phyloP scores from a whole-genome alignment of 2,888 invertebrate species.

The Caenorhabditis afra region DNA sequence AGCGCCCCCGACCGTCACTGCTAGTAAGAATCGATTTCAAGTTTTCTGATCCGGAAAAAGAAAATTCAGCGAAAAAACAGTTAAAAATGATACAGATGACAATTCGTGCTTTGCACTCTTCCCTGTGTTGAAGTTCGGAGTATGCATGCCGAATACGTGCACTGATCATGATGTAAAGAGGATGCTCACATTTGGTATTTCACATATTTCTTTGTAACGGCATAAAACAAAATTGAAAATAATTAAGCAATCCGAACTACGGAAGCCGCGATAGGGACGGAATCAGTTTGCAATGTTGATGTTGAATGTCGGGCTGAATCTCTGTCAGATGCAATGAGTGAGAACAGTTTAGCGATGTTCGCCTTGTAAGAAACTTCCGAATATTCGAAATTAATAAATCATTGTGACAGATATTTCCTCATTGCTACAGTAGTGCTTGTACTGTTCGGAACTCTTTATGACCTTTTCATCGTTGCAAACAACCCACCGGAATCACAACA shows the following conservation, averaged over 20 bases:
- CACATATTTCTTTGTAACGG: no score
- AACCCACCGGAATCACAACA: slow-evolving; percentile 21
- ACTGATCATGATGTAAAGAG: slow-evolving; percentile 79
- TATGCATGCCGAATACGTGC: slow-evolving; percentile 80
- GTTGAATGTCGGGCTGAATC: slow-evolving; percentile 77
- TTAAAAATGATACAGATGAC: slow-evolving; percentile 63
- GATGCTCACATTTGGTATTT: slow-evolving; percentile 75
- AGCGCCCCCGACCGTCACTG: slow-evolving; percentile 67
- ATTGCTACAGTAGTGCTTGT: slow-evolving; percentile 72
- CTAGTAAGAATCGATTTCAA: slow-evolving; percentile 45
- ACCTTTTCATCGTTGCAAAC: slow-evolving; percentile 74
- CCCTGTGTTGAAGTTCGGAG: slow-evolving; percentile 79
- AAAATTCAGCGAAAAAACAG: slow-evolving; percentile 36
- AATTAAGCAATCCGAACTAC: slow-evolving; percentile 71
- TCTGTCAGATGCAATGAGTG: slow-evolving; percentile 70
- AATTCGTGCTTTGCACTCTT: slow-evolving; percentile 77
- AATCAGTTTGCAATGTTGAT: slow-evolving; percentile 76
- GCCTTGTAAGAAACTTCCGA: slow-evolving; percentile 63
- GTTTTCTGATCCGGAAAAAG: neutral
- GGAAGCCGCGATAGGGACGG: slow-evolving; percentile 70
- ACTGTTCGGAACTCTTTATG: slow-evolving; percentile 78
- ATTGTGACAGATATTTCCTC: slow-evolving; percentile 60
- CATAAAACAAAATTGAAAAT: neutral
- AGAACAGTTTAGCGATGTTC: slow-evolving; percentile 71
- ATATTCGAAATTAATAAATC: slow-evolving; percentile 28